Conservation (phyloP, 2,888 invertebrate genomes). For the Limnephilus lunatus region DNA sequence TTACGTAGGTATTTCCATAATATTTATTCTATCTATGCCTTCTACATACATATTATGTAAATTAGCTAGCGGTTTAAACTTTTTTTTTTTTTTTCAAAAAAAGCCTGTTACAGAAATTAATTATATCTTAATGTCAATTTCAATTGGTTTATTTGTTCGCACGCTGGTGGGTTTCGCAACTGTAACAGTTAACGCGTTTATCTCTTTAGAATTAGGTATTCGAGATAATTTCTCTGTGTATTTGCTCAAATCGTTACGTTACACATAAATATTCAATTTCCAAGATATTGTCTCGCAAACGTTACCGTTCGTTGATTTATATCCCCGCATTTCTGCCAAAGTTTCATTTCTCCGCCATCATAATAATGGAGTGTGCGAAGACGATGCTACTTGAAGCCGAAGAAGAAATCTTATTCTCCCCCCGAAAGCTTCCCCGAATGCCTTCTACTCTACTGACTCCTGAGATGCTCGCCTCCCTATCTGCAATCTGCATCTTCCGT, state of each 20-base stretch:
- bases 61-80: background rate
- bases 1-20: background rate
- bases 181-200: background rate
- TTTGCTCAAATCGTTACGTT: background rate
- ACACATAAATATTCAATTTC: conserved; percentile 23
- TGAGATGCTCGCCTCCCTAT: background rate
- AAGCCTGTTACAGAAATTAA: background rate
- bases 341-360: conserved; percentile 7
- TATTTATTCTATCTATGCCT: background rate
- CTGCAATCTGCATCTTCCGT: background rate
- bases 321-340: conserved; percentile 16
- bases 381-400: background rate
- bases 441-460: background rate
- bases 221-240: background rate
- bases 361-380: background rate
- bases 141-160: background rate
- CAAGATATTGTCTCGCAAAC: conserved; percentile 5
- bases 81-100: background rate
- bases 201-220: background rate
- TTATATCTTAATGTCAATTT: background rate
- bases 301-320: conserved; percentile 15
- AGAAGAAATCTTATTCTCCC: conserved; percentile 32
- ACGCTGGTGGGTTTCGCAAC: background rate
- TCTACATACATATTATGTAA: background rate
- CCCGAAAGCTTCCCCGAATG: conserved; percentile 11